A percentile compares a stretch with the other conserved stretches of the same genome.
Conservation (phyloP, 2,113 vertebrate genomes). For the Conger conger region DNA sequence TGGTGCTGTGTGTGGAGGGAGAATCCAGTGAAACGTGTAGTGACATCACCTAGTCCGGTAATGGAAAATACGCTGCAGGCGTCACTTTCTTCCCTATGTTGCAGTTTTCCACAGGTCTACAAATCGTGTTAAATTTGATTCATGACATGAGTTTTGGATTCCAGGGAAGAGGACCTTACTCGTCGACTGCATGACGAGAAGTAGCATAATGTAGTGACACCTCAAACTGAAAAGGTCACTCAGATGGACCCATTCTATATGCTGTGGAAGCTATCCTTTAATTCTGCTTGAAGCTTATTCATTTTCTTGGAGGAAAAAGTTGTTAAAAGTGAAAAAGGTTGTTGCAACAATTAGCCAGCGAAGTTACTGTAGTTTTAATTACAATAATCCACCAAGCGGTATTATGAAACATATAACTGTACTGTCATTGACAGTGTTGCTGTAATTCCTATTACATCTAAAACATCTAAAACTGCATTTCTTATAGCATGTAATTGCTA, state of each 20-base stretch:
- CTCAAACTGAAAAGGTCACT: neutral
- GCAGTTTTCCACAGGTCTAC: slow-evolving; percentile 25
- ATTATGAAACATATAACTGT: too few relatives aligned
- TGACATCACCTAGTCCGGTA: slow-evolving; percentile 63
- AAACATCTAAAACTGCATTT: too few relatives aligned
- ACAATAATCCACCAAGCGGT: too few relatives aligned
- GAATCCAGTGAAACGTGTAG: slow-evolving; percentile 29
- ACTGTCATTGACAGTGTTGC: too few relatives aligned
- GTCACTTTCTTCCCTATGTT: slow-evolving; percentile 18
- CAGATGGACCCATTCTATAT: neutral
- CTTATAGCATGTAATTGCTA: too few relatives aligned
- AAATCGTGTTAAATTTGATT: slow-evolving; percentile 28
- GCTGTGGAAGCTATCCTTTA: neutral
- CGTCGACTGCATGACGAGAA: neutral
- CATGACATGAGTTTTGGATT: slow-evolving; percentile 12
- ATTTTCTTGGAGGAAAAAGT: neutral
- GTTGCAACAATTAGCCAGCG: too few relatives aligned
- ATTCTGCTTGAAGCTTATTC: neutral
- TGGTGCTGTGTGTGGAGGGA: neutral
- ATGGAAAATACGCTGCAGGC: slow-evolving; percentile 47
- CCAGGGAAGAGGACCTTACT: neutral
- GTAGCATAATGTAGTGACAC: too few relatives aligned
- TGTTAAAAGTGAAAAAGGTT: too few relatives aligned
- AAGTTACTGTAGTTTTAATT: too few relatives aligned
- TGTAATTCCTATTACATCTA: too few relatives aligned